Conservation (phyloP, 2,888 invertebrate species). For the Euzophera pinguis region DNA sequence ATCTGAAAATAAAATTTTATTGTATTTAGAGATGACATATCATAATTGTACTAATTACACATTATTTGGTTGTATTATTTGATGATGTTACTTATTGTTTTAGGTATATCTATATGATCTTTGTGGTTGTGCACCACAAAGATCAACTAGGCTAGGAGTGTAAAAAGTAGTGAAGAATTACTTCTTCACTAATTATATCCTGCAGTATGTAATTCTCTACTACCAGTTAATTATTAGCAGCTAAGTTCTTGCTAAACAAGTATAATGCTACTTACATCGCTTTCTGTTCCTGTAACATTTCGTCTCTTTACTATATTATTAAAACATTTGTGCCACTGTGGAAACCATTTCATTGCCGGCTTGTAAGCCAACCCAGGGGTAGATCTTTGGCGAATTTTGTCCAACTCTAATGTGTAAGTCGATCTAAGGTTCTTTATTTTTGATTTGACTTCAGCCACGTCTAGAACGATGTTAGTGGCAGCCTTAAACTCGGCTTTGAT, state of each 20-base stretch:
- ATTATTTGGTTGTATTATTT: too few relatives aligned
- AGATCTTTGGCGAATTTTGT: slow-evolving; percentile 35
- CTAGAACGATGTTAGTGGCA: slow-evolving; percentile 31
- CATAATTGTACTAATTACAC: too few relatives aligned
- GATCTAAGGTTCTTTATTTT: slow-evolving; percentile 40
- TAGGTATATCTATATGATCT: too few relatives aligned
- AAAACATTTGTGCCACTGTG: slow-evolving; percentile 35
- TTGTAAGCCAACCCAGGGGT: slow-evolving; percentile 28
- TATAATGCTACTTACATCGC: neutral
- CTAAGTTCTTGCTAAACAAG: too few relatives aligned
- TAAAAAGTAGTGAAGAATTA: too few relatives aligned
- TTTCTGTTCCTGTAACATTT: neutral
- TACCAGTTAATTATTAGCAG: too few relatives aligned
- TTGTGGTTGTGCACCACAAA: too few relatives aligned
- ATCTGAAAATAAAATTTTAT: slow-evolving; percentile 1
- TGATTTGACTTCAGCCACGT: slow-evolving; percentile 28
- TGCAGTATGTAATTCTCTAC: too few relatives aligned
- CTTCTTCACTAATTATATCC: too few relatives aligned
- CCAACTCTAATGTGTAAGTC: slow-evolving; percentile 36
- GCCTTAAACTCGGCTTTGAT: slow-evolving; percentile 32
- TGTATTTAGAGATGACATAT: too few relatives aligned
- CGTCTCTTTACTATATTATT: slow-evolving; percentile 19
- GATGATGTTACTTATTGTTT: too few relatives aligned
- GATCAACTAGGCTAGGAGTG: too few relatives aligned
- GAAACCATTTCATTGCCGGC: slow-evolving; percentile 39